These are phyloP conservation scores for Eulemur macaco DNA, from an alignment of 2,113 vertebrate genomes.

Conservation along the genomic window DNA sequence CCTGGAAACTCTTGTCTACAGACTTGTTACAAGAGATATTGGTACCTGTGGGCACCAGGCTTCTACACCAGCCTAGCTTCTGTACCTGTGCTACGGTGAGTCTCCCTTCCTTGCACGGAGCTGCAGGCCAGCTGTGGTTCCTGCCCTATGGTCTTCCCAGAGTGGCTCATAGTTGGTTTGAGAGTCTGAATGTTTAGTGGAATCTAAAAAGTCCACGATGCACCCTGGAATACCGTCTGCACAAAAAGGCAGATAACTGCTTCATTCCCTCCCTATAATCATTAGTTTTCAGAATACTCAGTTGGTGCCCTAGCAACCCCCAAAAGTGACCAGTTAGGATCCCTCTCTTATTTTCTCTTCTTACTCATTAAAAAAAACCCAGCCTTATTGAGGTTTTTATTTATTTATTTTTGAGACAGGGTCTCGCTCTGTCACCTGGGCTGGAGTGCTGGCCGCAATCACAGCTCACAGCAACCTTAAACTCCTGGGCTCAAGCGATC, in stretches of 20 bases:
- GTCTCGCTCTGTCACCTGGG: background rate
- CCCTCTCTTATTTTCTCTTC: background rate
- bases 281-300: background rate
- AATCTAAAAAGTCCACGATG: background rate
- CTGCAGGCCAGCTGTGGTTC: background rate
- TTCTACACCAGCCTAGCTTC: background rate
- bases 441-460: background rate
- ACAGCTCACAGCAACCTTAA: background rate
- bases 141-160: background rate
- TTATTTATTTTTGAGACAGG: background rate
- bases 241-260: background rate
- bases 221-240: background rate
- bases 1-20: background rate
- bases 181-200: background rate
- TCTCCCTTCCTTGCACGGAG: constrained; percentile 21
- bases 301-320: background rate
- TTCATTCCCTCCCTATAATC: background rate
- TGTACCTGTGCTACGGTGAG: constrained; percentile 74
- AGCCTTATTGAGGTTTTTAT: background rate
- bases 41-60: background rate
- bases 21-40: background rate
- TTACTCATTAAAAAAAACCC: background rate
- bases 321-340: background rate
- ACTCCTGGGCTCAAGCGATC: background rate
- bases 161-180: background rate